phyloP scores from a whole-genome alignment of 1,140 invertebrate species.

The Onthophagus taurus region DNA sequence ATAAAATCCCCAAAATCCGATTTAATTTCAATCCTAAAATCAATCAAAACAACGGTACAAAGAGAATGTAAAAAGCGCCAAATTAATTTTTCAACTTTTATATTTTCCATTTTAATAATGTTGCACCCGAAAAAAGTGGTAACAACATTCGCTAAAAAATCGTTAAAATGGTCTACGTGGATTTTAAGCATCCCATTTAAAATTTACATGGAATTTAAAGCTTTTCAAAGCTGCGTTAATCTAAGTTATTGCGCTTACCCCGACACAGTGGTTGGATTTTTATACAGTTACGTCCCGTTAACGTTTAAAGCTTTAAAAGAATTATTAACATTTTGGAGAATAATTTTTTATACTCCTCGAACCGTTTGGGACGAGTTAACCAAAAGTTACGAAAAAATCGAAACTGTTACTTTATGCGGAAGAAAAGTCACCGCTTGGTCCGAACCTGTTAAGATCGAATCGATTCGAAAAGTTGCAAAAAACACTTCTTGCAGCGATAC shows the following conservation, averaged over 20 bases:
- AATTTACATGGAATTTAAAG: slow-evolving; percentile 37
- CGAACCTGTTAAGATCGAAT: slow-evolving; percentile 47
- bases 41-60: slow-evolving; percentile 36
- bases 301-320: slow-evolving; percentile 46
- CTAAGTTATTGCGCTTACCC: slow-evolving; percentile 37
- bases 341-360: slow-evolving; percentile 47
- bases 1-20: slow-evolving; percentile 30
- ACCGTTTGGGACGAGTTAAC: slow-evolving; percentile 51
- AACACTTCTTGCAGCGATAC: slow-evolving; percentile 54
- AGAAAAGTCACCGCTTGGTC: slow-evolving; percentile 72
- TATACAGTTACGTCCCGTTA: slow-evolving; percentile 49
- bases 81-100: slow-evolving; percentile 39
- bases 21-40: slow-evolving; percentile 26
- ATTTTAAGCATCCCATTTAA: slow-evolving; percentile 33
- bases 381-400: slow-evolving; percentile 43
- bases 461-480: slow-evolving; percentile 44
- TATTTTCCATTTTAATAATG: slow-evolving; percentile 34
- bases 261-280: slow-evolving; percentile 37
- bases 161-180: slow-evolving; percentile 25
- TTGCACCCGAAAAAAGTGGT: slow-evolving; percentile 37
- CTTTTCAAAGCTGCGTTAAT: slow-evolving; percentile 33
- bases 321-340: slow-evolving; percentile 42
- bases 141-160: slow-evolving; percentile 26
- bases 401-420: slow-evolving; percentile 62
- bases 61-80: slow-evolving; percentile 39